phyloP scores from a whole-genome alignment of 2,797 vertebrate species.

The Lepilemur septentrionalis region DNA sequence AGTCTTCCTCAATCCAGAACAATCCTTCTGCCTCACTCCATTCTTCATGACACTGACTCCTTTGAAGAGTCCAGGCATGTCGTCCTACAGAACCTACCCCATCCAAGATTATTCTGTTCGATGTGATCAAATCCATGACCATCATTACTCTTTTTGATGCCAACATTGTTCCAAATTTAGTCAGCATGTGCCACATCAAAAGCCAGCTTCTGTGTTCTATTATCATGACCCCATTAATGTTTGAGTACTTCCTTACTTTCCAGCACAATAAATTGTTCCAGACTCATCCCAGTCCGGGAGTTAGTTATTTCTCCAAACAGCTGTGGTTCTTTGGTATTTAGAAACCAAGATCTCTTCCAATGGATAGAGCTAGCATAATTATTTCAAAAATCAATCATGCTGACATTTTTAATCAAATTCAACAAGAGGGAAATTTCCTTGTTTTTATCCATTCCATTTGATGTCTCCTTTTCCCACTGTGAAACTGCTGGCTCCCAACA shows the following conservation, averaged over 20 bases:
- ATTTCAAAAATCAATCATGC: not conserved
- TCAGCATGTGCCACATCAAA: not conserved
- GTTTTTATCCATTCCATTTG: not conserved
- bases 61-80: no score
- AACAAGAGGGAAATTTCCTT: not conserved
- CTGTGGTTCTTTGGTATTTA: not conserved
- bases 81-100: not conserved
- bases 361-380: not conserved
- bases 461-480: not conserved
- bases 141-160: not conserved
- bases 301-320: not conserved
- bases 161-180: not conserved
- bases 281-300: not conserved
- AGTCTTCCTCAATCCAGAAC: not conserved
- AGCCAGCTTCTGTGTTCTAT: not conserved
- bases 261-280: not conserved
- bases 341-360: not conserved
- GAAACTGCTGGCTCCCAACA: not conserved
- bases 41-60: not conserved
- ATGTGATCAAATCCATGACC: not conserved
- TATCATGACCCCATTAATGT: not conserved
- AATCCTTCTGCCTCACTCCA: not conserved
- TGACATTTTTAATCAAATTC: not conserved
- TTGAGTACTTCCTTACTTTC: not conserved
- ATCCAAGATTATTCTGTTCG: not conserved